These are phyloP conservation scores for Palythoa caribaeorum DNA, from an alignment of 92 coral and sea anemone species.

Conservation along the genomic window DNA sequence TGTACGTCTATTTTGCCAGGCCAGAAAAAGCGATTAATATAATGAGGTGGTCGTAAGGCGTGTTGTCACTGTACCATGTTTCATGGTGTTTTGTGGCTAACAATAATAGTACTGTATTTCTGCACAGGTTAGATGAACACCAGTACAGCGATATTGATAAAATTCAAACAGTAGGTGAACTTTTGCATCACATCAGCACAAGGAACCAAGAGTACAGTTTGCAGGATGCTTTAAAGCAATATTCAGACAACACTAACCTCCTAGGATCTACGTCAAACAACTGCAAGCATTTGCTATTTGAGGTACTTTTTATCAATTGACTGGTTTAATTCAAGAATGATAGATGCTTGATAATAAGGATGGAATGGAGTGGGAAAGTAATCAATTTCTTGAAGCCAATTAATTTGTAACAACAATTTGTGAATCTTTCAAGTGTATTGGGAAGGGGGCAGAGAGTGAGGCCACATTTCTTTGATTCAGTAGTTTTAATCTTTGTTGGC, in stretches of 20 bases:
- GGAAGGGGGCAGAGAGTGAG: too few species aligned
- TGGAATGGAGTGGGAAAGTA: background rate
- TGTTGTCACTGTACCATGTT: too few species aligned
- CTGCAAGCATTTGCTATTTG: background rate
- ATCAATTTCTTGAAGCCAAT: background rate
- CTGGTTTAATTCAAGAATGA: background rate
- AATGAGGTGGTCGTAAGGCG: too few species aligned
- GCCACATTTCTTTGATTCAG: too few species aligned
- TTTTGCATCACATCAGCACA: conserved; percentile 65
- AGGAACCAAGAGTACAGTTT: conserved; percentile 69
- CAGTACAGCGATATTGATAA: background rate
- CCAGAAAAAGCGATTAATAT: too few species aligned
- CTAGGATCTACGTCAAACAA: conserved; percentile 5
- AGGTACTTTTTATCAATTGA: conserved; percentile 2
- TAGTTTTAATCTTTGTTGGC: too few species aligned
- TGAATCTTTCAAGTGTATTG: too few species aligned
- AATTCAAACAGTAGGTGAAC: conserved; percentile 66
- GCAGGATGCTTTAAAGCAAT: conserved; percentile 65
- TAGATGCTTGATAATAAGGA: background rate
- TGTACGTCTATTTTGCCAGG: too few species aligned
- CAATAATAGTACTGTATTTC: background rate
- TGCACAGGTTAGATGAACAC: conserved; percentile 16
- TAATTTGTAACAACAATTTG: too few species aligned
- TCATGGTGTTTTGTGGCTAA: too few species aligned
- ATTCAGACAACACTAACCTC: conserved; percentile 58